Evolutionary conservation across 2,113 vertebrate species (phyloP), one percentile per base, ranked within the genome.

Genomic region (Cettia cetti): DNA sequence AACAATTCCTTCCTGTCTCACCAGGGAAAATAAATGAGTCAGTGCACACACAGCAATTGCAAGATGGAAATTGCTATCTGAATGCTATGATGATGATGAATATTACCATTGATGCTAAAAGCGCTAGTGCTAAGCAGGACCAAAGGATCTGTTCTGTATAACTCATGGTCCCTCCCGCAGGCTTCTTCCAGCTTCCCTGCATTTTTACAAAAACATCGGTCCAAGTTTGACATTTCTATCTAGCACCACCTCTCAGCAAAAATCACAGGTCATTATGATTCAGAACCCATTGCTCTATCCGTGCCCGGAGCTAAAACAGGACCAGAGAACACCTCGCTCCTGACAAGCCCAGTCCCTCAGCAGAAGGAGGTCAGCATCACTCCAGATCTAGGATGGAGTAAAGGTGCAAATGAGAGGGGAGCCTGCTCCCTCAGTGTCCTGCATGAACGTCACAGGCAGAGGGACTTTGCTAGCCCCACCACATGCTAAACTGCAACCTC

Each of bases 61-160:
- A 84, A 86, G 91, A 95, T 95, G 88, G 94, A 96, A 97, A 93
- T n/a, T 90, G 95, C 86, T 90, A 89, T 90, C 76, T 74, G 95
- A 92, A 88, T 63, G 52, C 86, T 83, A 40, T 71, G 76, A 90
- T 92, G 90, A 77, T 70, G 89, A 94, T 94, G 92, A 97, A 94
- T 96, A 94, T 97, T 94, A 63, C 95, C 89, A 96, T 93, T 96
- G 92, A 96, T 89, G 88, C 65, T 88, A 33, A 27, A 78, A 86
- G n/a, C 86, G 60, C 86, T 63, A 50, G 35, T 15, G 61, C 90
- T 94, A 93, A 68, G 87, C 64, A 70, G 72, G 60, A 74, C 88
- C 92, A 94, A 92, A 90, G 45, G 72, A 68, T 94, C 86, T 86
- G 65, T 35, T 96, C 88, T 86, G 33, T 78, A 42, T n/a, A 92